These are phyloP conservation scores for Felis chaus DNA, from an alignment of 2,113 vertebrate genomes.

Conservation along the genomic window DNA sequence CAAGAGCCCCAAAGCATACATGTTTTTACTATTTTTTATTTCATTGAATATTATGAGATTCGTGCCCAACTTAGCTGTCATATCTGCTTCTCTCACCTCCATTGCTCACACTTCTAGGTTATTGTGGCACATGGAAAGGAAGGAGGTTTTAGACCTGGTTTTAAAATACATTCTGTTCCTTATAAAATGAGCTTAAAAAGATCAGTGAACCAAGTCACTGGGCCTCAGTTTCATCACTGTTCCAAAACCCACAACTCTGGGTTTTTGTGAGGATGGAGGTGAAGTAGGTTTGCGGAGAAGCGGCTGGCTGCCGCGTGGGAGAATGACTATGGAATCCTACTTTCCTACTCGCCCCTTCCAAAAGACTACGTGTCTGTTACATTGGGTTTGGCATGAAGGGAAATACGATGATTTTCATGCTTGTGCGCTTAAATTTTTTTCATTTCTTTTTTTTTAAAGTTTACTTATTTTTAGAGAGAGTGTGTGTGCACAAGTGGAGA, in stretches of 20 bases:
- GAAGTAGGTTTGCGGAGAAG: not conserved
- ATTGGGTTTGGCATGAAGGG: not conserved
- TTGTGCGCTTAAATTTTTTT: not conserved
- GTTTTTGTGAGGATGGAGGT: not conserved
- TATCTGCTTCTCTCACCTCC: not conserved
- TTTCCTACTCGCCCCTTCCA: not conserved
- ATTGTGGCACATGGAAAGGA: not conserved
- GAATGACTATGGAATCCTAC: not conserved
- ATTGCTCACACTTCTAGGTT: not conserved
- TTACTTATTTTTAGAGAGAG: too few relatives aligned
- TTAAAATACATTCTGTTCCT: not conserved
- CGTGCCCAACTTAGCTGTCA: not conserved
- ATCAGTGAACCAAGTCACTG: not conserved
- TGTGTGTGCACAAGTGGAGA: too few relatives aligned
- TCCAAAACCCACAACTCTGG: not conserved
- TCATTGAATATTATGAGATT: not conserved
- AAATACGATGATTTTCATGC: not conserved
- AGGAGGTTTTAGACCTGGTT: not conserved
- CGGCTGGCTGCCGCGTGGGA: not conserved
- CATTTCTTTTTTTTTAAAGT: too few relatives aligned
- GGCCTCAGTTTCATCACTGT: not conserved
- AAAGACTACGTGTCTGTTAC: not conserved
- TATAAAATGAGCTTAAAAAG: not conserved
- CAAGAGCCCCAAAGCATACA: not conserved
- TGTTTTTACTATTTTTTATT: not conserved